Evolutionary conservation across 2,113 vertebrate genomes (phyloP).

Genomic region (Nothocercus nigrocapillus): DNA sequence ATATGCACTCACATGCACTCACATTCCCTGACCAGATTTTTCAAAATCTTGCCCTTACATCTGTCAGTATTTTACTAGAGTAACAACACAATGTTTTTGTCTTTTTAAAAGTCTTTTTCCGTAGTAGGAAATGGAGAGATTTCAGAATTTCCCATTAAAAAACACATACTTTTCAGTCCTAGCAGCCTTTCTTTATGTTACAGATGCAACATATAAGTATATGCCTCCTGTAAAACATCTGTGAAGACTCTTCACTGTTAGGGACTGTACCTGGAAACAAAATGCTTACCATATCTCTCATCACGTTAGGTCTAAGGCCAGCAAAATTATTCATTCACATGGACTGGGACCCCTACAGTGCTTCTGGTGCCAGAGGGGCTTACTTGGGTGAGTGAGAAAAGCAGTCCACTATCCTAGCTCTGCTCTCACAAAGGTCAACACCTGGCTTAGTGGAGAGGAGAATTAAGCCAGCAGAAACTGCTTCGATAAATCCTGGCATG

Average conservation of each 20-base stretch:
- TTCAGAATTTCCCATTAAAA: background rate
- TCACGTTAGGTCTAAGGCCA: background rate
- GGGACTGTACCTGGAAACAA: background rate
- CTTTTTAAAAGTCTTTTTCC: background rate
- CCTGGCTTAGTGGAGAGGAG: background rate
- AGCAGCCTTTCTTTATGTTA: background rate
- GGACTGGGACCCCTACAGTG: background rate
- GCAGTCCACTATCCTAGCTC: background rate
- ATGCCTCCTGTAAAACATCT: background rate
- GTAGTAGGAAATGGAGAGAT: background rate
- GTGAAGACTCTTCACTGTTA: background rate
- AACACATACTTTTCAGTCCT: background rate
- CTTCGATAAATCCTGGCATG: background rate
- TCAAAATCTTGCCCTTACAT: background rate
- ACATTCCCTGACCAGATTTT: background rate
- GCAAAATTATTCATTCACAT: background rate
- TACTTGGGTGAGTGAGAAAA: background rate
- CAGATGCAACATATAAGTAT: background rate
- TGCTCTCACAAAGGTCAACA: background rate
- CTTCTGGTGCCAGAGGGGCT: background rate
- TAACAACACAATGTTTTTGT: background rate
- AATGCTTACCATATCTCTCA: background rate
- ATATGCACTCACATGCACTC: background rate
- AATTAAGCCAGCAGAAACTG: background rate
- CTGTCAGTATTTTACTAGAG: background rate